Evolutionary conservation across 2,113 vertebrate genomes (phyloP), one percentile per base, ranked within the genome.

Genomic region (Halcyon malimbica): DNA sequence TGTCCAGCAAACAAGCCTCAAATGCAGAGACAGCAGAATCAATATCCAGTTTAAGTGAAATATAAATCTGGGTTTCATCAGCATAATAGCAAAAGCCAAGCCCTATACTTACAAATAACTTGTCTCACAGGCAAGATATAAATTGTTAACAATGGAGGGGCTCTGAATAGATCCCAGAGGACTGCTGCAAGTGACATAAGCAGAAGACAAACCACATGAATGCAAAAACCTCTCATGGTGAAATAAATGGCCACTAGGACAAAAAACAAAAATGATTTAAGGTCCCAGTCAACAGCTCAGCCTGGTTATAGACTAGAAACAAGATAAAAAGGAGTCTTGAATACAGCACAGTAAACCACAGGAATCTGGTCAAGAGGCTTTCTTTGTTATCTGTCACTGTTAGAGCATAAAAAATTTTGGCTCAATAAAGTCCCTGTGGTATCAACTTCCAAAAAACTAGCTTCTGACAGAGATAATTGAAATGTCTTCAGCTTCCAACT

Each of bases 61-160:
- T 93, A 93, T 96, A 97, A 96, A 96, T 95, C 95, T 96, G 75
- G 63, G 83, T 91, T 94, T 90, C 93, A 94, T 96, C 84, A 96
- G 92, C 90, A 95, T 81, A 95, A 96, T 71, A 85, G 91, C 73
- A 91, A 93, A 95, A 97, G 87, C 76, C 95, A 96, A 94, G 57
- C 57, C 87, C 87, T 89, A 84, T 89, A 94, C 89, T 95, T 94
- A 92, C n/a, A 70, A 94, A 91, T 96, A 93, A 93, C 82, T 81
- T 79, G 87, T 97, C 88, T 95, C 82, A 82, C 88, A 96, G 93
- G 79, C 70, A 82, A 86, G 42, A 64, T 86, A 94, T 94, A 97
- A 95, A 87, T 84, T 69, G 69, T 69, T 80, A 95, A 80, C 81
- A 94, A 94, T 63, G 28, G 84, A 89, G 68, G 35, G 69, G 44